Conservation (phyloP, 2,113 vertebrate species). For the Ornithorhynchus anatinus region DNA sequence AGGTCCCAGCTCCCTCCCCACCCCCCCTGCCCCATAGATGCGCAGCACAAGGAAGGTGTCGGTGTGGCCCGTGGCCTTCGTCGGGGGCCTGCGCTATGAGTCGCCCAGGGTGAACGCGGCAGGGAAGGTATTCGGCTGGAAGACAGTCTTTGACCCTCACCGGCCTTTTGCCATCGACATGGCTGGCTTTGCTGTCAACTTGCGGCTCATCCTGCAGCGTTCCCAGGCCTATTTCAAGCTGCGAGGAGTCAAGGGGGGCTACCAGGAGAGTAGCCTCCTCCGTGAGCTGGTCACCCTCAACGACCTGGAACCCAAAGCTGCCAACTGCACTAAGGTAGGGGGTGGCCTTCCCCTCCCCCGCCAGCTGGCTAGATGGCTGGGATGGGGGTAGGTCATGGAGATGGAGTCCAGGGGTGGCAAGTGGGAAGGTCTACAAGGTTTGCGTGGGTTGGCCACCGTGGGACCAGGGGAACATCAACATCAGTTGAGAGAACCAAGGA, state of each 20-base stretch:
- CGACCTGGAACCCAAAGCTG: constrained; percentile 96
- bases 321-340: constrained; percentile 97
- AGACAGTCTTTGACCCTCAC: constrained; percentile 95
- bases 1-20: background rate
- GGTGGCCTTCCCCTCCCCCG: no score
- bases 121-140: constrained; percentile 97
- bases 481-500: no score
- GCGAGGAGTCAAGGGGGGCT: constrained; percentile 94
- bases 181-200: constrained; percentile 96
- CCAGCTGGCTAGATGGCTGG: no score
- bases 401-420: background rate
- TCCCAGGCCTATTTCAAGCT: constrained; percentile 98
- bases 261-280: constrained; percentile 97
- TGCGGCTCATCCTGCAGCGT: constrained; percentile 91
- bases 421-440: no score
- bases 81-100: constrained; percentile 95
- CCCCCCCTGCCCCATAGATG: constrained; percentile 76
- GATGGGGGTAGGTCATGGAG: no score
- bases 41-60: constrained; percentile 92
- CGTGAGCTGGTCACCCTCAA: constrained; percentile 93
- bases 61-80: constrained; percentile 97
- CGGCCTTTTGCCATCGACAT: constrained; percentile 98
- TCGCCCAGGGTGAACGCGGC: constrained; percentile 93
- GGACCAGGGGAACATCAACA: no score
- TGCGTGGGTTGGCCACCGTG: no score